Evolutionary conservation across 2,797 vertebrate species (phyloP), one percentile per base, ranked within the genome.

Genomic region (Crypturellus tataupa): DNA sequence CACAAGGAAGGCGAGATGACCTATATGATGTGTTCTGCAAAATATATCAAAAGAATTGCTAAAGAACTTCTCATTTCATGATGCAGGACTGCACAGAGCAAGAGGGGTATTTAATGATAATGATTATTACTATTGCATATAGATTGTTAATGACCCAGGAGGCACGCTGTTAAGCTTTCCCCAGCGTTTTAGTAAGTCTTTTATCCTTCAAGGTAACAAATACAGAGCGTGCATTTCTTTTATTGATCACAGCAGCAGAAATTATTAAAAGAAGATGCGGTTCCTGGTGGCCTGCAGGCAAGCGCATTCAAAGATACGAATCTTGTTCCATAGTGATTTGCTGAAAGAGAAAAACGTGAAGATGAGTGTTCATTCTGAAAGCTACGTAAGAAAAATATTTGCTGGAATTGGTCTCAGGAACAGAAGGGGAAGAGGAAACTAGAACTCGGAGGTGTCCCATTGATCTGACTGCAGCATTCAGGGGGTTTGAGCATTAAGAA

Each of bases 311-410:
- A 72, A 51, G 59, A 24, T 76, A 25, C 1, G 4, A 68, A 35
- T 20, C 25, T 46, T 0, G 0, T 21, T 20, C 16, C 10, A 4
- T 3, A 9, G 58, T 12, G 18, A 40, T 64, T 63, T 71, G 47
- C 42, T 51, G 44, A 31, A 62, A 71, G 37, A 62, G 40, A 18
- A 72, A 18, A 72, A 35, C 7, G 4, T 7, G 55, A 20, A 49
- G 42, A 51, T 37, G 78, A 80, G 18, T 23, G 72, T 44, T 88
- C 13, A 7, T 58, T 87, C 89, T 21, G 44, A 72, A 82, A 59
- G 18, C 18, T 49, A 12, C 73, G 2, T 1, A 5, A 24, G 71
- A 17, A 51, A 49, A 80, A 3, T 9, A 6, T 25, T 35, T 39
- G 42, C 12, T 31, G 31, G 33, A 70, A 71, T 76, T 55, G 64